Evolutionary conservation across 2,113 vertebrate genomes (phyloP), one percentile per base, ranked within the genome.

Genomic region (Euleptes europaea): DNA sequence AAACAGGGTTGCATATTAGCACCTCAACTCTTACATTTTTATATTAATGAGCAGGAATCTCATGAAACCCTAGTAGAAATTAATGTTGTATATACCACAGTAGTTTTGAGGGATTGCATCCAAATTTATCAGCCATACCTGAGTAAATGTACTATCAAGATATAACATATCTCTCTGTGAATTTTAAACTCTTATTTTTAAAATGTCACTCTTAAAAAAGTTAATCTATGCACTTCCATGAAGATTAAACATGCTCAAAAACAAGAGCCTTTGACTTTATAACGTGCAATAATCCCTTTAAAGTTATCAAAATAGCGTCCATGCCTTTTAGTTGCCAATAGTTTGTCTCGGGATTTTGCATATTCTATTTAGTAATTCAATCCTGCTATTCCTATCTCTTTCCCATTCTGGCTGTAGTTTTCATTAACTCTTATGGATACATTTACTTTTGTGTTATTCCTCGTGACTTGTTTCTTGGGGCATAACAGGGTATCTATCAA

Each of bases 401-500:
- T 40, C 31, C 33, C 12, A 31, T 12, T 28, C 40, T 42, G 40
- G 33, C 38, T 57, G 14, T 76, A 31, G 26, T 14, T 60, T 21
- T n/a, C 71, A 42, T 40, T 69, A 42, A 21, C 44, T 40, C 7
- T 74, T 57, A 86, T 75, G 71, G 60, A 75, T 42, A 84, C 38
- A 6, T 19, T 72, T 35, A 72, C 19, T 40, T 72, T 40, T 71
- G 67, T 70, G 9, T 60, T 38, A 38, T 40, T 78, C 38, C 57
- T 60, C 57, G 5, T 63, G 26, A 33, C 31, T 76, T 84, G 10
- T 35, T 70, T 33, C 72, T 84, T 67, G 42, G 71, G 75, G 40
- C 42, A 60, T 65, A 83, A 78, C 80, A 87, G 81, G 76, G 81
- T 87, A 79, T 77, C 4, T 77, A 23, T 67, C 42, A 26, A 79